These are phyloP conservation scores for Pteruthius melanotis DNA, from an alignment of 2,113 vertebrate genomes.

Conservation along the genomic window DNA sequence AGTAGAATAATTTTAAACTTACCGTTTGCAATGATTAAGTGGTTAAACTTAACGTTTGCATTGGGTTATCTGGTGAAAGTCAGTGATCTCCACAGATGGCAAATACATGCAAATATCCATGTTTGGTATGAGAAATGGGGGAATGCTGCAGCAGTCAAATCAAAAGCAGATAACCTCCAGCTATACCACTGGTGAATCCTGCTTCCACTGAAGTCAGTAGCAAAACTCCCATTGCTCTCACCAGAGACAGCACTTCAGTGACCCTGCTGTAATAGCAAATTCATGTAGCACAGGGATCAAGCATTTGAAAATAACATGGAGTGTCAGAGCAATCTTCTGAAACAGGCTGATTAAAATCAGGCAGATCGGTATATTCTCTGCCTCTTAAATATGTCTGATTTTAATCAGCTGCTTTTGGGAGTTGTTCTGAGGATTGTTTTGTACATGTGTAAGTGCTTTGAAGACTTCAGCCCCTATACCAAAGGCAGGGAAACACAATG, in stretches of 20 bases:
- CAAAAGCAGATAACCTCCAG: not conserved
- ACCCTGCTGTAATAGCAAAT: not conserved
- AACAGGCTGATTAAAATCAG: slow-evolving; percentile 19
- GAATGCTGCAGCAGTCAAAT: not conserved
- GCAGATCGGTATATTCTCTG: not conserved
- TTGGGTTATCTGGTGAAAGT: not conserved
- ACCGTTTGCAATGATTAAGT: not conserved
- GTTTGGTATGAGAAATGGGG: not conserved
- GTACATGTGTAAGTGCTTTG: accelerated
- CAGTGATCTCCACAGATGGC: not conserved
- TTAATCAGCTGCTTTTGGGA: not conserved
- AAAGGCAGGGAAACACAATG: not conserved
- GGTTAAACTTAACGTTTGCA: not conserved
- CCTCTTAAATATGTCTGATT: slow-evolving; percentile 20
- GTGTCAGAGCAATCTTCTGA: not conserved
- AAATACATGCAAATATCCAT: not conserved
- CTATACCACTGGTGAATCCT: not conserved
- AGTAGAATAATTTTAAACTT: not conserved
- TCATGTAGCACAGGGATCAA: not conserved
- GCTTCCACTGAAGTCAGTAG: not conserved
- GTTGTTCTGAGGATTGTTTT: not conserved
- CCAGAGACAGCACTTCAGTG: not conserved
- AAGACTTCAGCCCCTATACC: not conserved
- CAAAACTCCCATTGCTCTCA: not conserved
- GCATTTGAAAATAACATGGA: not conserved